Conservation (phyloP, 2,797 vertebrate genomes). For the Tenualosa ilisha region DNA sequence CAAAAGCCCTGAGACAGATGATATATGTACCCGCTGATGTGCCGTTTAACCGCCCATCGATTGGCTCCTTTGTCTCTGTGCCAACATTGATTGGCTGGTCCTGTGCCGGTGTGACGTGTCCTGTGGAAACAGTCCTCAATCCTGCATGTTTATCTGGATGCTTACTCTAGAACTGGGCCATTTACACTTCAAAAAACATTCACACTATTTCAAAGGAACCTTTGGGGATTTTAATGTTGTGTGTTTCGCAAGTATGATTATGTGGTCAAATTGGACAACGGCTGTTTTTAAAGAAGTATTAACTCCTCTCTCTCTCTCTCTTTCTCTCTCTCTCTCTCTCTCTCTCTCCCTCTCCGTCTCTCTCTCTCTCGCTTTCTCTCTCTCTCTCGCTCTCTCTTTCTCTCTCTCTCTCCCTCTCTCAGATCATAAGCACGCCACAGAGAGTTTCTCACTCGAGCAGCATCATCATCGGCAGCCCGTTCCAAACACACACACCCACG, state of each 20-base stretch:
- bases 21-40: not conserved
- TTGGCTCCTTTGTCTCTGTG: not conserved
- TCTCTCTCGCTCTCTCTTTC: not conserved
- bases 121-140: not conserved
- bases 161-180: too few relatives aligned
- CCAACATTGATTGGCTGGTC: not conserved
- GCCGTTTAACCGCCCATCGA: not conserved
- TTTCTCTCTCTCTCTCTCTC: conserved; percentile 2
- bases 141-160: too few relatives aligned
- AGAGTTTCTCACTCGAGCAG: conserved; percentile 77
- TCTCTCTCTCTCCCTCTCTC: conserved; percentile 31
- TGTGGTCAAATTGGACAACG: too few relatives aligned
- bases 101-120: not conserved
- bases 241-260: too few relatives aligned
- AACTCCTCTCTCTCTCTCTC: not conserved
- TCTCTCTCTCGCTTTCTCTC: not conserved
- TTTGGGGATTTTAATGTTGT: too few relatives aligned
- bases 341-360: conserved; percentile 22
- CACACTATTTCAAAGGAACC: too few relatives aligned
- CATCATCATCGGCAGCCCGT: conserved; percentile 79
- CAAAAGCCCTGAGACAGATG: not conserved
- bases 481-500: conserved; percentile 68
- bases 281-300: too few relatives aligned
- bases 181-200: too few relatives aligned
- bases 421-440: conserved; percentile 86